Conservation (phyloP, 37 sponge, comb jelly and placozoan genomes). For the Axinella damicornis region DNA sequence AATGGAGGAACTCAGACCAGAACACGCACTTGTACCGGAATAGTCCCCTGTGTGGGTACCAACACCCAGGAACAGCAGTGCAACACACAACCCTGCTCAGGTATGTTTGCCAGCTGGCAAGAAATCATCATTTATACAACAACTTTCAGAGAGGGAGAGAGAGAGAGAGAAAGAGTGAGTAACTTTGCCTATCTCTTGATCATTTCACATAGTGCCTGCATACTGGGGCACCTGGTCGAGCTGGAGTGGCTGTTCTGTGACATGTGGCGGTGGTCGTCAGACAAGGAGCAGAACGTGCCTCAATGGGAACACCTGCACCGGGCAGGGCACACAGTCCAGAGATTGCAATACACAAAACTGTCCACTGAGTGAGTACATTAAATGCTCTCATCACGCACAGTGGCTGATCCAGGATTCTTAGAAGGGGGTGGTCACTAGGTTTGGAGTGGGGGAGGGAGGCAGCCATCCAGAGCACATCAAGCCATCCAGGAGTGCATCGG, state of each 20-base stretch:
- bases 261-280: conserved; percentile 78
- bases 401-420: too few relatives aligned
- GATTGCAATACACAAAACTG: conserved; percentile 31
- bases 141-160: too few relatives aligned
- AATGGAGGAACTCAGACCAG: conserved; percentile 39
- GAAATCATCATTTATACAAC: too few relatives aligned
- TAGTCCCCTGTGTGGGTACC: conserved; percentile 6
- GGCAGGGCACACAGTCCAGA: background rate
- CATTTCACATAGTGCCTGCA: too few relatives aligned
- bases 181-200: too few relatives aligned
- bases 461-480: too few relatives aligned
- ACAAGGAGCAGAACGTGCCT: conserved; percentile 55
- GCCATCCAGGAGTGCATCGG: too few relatives aligned
- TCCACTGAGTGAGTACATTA: background rate
- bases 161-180: too few relatives aligned
- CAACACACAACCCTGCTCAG: conserved; percentile 52
- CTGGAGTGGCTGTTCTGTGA: conserved; percentile 78
- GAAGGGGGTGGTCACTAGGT: too few relatives aligned
- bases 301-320: conserved; percentile 56
- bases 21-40: conserved; percentile 10
- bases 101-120: too few relatives aligned
- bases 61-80: conserved; percentile 35
- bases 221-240: conserved; percentile 30
- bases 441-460: too few relatives aligned
- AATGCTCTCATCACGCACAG: too few relatives aligned